Percentiles rank a stretch among this genome's conserved stretches.
Conservation (phyloP, 2,888 invertebrate genomes). For the Proisotoma minuta region DNA sequence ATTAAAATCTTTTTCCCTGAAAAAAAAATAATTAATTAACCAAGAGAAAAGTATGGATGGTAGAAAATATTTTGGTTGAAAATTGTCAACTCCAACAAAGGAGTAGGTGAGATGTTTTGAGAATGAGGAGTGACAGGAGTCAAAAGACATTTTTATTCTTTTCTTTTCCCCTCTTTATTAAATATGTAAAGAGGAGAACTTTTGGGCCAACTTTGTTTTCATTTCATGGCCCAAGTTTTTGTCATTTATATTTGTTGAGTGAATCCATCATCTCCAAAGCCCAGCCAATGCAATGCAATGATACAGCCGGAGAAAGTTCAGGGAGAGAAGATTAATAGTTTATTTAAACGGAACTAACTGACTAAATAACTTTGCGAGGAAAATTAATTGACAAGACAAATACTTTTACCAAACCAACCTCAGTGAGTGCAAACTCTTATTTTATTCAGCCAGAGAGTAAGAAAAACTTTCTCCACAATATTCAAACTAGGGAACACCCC, state of each 20-base stretch:
- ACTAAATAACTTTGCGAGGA: constrained; percentile 9
- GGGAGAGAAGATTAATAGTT: constrained; percentile 4
- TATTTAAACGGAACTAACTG: constrained; percentile 7
- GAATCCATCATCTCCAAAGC: not conserved
- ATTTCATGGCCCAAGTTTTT: not conserved
- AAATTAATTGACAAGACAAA: constrained; percentile 15
- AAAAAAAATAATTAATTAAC: too few relatives aligned
- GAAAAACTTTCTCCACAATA: too few relatives aligned
- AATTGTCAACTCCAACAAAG: too few relatives aligned
- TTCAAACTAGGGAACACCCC: too few relatives aligned
- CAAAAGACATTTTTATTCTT: not conserved
- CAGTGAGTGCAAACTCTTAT: not conserved
- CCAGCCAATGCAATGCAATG: not conserved
- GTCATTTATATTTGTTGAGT: constrained; percentile 4
- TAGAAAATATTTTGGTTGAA: too few relatives aligned
- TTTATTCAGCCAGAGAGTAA: not conserved
- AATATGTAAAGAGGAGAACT: constrained; percentile 1
- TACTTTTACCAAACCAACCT: not conserved
- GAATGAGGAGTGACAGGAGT: not conserved
- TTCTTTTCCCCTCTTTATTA: not conserved
- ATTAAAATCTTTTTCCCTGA: too few relatives aligned
- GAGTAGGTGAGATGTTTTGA: too few relatives aligned
- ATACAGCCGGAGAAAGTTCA: not conserved
- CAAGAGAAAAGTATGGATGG: too few relatives aligned
- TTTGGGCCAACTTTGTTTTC: not conserved